Evolutionary conservation across 2,797 vertebrate species (phyloP).

Genomic region (Poeciliopsis gracilis): DNA sequence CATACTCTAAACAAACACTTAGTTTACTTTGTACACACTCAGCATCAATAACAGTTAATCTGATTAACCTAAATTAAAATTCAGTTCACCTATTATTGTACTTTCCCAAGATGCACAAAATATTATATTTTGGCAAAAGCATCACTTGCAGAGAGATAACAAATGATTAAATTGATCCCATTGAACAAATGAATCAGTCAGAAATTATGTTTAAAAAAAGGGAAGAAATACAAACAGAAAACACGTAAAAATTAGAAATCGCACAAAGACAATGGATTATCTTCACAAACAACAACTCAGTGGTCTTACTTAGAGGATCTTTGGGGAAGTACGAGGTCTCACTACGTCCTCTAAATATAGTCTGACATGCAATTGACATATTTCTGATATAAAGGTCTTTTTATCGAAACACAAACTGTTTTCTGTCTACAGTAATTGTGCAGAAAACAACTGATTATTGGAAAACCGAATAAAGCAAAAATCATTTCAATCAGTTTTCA

Average conservation of each 20-base stretch:
- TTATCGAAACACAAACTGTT: not conserved
- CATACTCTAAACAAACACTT: not conserved
- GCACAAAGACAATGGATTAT: not conserved
- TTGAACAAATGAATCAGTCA: not conserved
- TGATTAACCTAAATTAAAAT: not conserved
- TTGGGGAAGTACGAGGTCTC: not conserved
- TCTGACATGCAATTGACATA: not conserved
- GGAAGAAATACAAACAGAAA: not conserved
- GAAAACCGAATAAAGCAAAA: not conserved
- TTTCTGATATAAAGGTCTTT: not conserved
- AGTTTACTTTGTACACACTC: not conserved
- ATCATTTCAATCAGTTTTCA: not conserved
- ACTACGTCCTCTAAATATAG: not conserved
- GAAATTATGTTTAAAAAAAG: not conserved
- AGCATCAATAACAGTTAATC: not conserved
- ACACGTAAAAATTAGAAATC: not conserved
- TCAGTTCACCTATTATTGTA: not conserved
- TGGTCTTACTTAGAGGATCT: not conserved
- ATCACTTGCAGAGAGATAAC: not conserved
- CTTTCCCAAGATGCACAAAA: not conserved
- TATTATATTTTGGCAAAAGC: not conserved
- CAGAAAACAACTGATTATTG: not conserved
- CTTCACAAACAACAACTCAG: not conserved
- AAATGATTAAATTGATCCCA: not conserved
- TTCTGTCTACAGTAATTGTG: not conserved